phyloP scores from a whole-genome alignment of 2,888 invertebrate species.

The Petrolisthes cinctipes region DNA sequence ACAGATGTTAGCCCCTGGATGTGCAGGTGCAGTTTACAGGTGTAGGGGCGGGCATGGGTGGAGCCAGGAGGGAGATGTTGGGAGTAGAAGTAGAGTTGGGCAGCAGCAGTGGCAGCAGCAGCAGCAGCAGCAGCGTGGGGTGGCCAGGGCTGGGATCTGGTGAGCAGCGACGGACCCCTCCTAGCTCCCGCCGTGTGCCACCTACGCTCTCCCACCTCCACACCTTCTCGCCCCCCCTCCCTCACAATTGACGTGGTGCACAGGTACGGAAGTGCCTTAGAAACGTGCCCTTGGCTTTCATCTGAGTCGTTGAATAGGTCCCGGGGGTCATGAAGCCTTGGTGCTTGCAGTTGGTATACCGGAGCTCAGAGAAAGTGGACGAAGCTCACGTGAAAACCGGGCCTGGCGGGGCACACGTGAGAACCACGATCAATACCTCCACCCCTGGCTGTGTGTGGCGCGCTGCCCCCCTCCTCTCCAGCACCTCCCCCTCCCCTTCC shows the following conservation, averaged over 20 bases:
- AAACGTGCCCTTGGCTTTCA: neutral
- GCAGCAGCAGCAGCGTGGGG: constrained; percentile 28
- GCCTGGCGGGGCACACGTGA: constrained; percentile 39
- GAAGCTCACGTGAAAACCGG: constrained; percentile 39
- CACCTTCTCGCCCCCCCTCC: neutral
- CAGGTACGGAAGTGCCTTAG: neutral
- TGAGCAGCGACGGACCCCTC: neutral
- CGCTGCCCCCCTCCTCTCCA: neutral
- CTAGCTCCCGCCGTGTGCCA: neutral
- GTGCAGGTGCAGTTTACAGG: neutral
- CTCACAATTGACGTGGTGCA: neutral
- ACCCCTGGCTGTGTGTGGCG: constrained; percentile 29
- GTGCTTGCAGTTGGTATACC: neutral
- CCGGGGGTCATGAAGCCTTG: neutral
- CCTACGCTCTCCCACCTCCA: constrained; percentile 7
- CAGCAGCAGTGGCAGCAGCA: constrained; percentile 21
- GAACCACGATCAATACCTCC: constrained; percentile 43
- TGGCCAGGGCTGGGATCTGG: constrained; percentile 47
- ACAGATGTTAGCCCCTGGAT: neutral
- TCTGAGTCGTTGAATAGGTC: neutral
- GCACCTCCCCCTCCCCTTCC: neutral
- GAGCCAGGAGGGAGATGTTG: neutral
- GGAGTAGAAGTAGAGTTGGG: neutral
- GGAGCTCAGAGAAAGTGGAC: constrained; percentile 43
- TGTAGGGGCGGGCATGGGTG: neutral